A percentile compares a stretch with the other conserved stretches of the same genome.
Conservation (phyloP, 92 coral and sea anemone genomes). For the Palythoa heliodiscus region DNA sequence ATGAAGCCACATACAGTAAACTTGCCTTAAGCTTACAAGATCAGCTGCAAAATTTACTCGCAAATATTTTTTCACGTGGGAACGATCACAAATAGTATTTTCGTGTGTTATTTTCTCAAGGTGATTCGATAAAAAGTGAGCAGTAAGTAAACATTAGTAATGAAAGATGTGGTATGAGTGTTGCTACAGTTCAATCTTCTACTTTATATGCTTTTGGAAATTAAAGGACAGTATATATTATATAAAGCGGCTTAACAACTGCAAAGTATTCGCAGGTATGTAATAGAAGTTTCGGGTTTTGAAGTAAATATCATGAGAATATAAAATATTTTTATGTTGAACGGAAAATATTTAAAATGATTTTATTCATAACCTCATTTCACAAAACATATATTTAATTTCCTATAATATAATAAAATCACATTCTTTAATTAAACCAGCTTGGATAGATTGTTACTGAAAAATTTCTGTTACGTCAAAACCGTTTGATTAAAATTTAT, state of each 20-base stretch:
- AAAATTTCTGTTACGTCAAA: neutral
- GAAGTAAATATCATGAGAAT: neutral
- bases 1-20: neutral
- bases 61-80: slow-evolving; percentile 10
- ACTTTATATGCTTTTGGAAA: neutral
- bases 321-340: neutral
- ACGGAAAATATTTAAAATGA: neutral
- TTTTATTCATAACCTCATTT: neutral
- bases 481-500: too few relatives aligned
- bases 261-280: neutral
- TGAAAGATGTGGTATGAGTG: neutral
- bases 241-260: neutral
- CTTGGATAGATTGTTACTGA: neutral
- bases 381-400: neutral
- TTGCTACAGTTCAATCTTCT: neutral
- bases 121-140: neutral
- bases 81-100: neutral
- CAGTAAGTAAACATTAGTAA: neutral
- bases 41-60: neutral
- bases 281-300: neutral
- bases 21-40: neutral
- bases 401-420: neutral
- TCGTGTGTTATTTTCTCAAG: neutral
- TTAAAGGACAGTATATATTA: neutral
- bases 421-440: neutral